These are phyloP conservation scores for Azemiops feae DNA, from an alignment of 2,113 vertebrate species.

Conservation along the genomic window DNA sequence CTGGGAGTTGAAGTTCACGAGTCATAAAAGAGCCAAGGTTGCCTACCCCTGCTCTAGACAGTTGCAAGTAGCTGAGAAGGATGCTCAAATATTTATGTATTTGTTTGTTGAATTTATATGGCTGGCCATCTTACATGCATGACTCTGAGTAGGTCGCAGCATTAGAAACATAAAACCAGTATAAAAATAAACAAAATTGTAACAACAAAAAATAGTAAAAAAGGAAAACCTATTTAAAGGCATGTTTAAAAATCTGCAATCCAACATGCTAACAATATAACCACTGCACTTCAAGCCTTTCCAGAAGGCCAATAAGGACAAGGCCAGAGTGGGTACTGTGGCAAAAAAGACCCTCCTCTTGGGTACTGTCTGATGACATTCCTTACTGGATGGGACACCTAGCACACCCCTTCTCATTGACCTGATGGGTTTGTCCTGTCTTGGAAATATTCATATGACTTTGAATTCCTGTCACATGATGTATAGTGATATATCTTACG, in stretches of 20 bases:
- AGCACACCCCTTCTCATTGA: background rate
- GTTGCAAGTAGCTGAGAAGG: background rate
- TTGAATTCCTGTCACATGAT: background rate
- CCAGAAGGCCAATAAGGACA: background rate
- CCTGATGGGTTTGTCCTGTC: background rate
- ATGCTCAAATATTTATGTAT: background rate
- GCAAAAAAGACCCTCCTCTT: background rate
- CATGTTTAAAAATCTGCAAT: background rate
- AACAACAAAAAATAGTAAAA: background rate
- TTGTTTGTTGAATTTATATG: background rate
- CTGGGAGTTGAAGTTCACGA: too few relatives aligned
- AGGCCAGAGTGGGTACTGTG: background rate
- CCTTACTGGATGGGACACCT: background rate
- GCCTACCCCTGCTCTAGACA: too few relatives aligned
- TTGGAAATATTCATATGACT: background rate
- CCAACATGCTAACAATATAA: background rate
- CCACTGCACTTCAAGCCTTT: background rate
- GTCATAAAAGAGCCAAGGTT: too few relatives aligned
- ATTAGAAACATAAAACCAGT: background rate
- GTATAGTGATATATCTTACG: background rate
- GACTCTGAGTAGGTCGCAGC: background rate
- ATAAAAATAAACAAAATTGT: background rate
- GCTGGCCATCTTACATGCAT: background rate
- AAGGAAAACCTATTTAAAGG: background rate
- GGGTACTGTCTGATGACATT: background rate